Percentiles rank a stretch among this genome's conserved stretches.
phyloP scores from a whole-genome alignment of 2,113 vertebrate species.

The Anhinga rufa region DNA sequence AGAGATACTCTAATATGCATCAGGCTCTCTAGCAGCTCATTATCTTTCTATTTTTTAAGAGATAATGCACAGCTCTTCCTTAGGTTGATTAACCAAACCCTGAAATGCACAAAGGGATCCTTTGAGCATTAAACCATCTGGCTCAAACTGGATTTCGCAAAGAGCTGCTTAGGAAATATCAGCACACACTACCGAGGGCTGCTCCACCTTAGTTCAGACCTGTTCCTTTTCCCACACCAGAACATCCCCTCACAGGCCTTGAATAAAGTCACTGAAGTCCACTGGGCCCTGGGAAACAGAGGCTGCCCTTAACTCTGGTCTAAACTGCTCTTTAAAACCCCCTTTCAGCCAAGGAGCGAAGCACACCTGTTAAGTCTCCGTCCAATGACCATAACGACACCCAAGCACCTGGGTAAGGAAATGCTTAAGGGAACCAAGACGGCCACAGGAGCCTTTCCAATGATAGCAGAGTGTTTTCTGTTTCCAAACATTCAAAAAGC shows the following conservation, averaged over 20 bases:
- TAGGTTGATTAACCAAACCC: not conserved
- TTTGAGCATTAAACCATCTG: not conserved
- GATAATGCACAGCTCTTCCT: not conserved
- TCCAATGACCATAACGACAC: not conserved
- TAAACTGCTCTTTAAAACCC: not conserved
- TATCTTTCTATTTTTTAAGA: not conserved
- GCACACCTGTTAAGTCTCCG: not conserved
- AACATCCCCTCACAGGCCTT: fast-evolving
- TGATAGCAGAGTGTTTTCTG: fast-evolving
- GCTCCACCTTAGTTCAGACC: not conserved
- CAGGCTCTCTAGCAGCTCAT: not conserved
- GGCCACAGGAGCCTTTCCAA: not conserved
- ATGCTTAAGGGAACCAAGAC: not conserved
- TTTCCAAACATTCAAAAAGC: not conserved
- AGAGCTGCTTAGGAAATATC: not conserved
- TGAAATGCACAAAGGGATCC: not conserved
- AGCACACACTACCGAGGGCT: not conserved
- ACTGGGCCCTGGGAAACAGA: not conserved
- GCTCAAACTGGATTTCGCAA: not conserved
- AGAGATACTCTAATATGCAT: not conserved
- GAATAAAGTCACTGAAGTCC: not conserved
- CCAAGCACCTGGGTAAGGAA: not conserved
- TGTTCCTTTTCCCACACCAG: not conserved
- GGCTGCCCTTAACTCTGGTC: not conserved
- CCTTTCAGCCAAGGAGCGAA: not conserved